phyloP scores from a whole-genome alignment of 2,113 vertebrate species.

The Indicator indicator region DNA sequence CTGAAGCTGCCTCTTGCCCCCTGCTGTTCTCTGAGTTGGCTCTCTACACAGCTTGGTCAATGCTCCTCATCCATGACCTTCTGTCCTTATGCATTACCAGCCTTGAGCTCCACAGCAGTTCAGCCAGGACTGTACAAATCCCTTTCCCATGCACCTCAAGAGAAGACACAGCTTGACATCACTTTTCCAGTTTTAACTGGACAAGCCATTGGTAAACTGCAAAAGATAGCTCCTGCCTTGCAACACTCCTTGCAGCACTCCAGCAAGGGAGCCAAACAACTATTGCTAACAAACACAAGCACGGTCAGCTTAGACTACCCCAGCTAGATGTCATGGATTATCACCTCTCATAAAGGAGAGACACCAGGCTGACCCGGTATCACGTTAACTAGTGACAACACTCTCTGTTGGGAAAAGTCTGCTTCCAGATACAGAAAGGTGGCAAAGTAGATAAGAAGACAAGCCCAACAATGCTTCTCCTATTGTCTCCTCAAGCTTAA shows the following conservation, averaged over 20 bases:
- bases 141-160: background rate
- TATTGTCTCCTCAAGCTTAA: background rate
- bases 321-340: background rate
- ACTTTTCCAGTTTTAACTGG: background rate
- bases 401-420: background rate
- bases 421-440: background rate
- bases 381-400: background rate
- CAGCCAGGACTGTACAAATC: background rate
- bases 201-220: background rate
- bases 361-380: background rate
- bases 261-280: background rate
- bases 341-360: background rate
- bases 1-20: constrained; percentile 13
- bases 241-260: background rate
- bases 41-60: background rate
- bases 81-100: background rate
- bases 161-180: background rate
- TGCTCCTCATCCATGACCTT: background rate
- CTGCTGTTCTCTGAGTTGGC: background rate
- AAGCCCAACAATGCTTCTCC: background rate
- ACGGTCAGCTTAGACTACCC: background rate
- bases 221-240: background rate
- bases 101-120: background rate
- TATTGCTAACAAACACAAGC: background rate
- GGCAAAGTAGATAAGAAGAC: background rate